These are phyloP conservation scores for Oostethus manadensis DNA, from an alignment of 2,113 vertebrate genomes.

Conservation along the genomic window DNA sequence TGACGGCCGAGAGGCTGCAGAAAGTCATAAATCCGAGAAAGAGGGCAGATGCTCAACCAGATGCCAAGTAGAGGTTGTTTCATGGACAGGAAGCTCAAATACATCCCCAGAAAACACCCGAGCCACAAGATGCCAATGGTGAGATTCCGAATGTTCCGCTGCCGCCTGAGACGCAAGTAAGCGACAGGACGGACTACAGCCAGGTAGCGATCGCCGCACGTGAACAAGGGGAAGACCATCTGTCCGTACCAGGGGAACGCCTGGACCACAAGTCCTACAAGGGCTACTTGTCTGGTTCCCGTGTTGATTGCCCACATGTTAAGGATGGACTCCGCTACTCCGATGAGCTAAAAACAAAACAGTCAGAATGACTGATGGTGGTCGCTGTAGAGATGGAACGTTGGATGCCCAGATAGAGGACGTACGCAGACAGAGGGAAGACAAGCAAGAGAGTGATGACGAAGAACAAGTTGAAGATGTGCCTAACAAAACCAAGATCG, in stretches of 20 bases:
- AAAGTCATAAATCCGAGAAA: background rate
- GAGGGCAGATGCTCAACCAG: background rate
- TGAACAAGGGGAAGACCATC: slow-evolving; percentile 5
- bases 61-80: background rate
- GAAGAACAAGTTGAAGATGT: background rate
- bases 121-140: slow-evolving; percentile 11
- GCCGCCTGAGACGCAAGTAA: slow-evolving; percentile 12
- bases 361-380: background rate
- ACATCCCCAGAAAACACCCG: background rate
- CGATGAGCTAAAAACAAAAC: slow-evolving; percentile 7
- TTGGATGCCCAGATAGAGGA: slow-evolving; percentile 8
- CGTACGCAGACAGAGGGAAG: background rate
- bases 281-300: fast-evolving
- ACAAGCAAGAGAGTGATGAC: background rate
- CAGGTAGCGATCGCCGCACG: slow-evolving; percentile 35
- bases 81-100: background rate
- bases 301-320: fast-evolving
- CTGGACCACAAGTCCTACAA: fast-evolving
- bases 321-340: background rate
- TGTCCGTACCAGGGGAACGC: background rate
- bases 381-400: background rate
- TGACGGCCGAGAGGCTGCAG: background rate
- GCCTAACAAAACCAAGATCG: too few relatives aligned
- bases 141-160: slow-evolving; percentile 16
- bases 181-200: slow-evolving; percentile 28